Percentiles rank a stretch among this genome's conserved stretches.
These are phyloP conservation scores for Clitarchus hookeri DNA, from an alignment of 2,888 invertebrate species.

Conservation along the genomic window DNA sequence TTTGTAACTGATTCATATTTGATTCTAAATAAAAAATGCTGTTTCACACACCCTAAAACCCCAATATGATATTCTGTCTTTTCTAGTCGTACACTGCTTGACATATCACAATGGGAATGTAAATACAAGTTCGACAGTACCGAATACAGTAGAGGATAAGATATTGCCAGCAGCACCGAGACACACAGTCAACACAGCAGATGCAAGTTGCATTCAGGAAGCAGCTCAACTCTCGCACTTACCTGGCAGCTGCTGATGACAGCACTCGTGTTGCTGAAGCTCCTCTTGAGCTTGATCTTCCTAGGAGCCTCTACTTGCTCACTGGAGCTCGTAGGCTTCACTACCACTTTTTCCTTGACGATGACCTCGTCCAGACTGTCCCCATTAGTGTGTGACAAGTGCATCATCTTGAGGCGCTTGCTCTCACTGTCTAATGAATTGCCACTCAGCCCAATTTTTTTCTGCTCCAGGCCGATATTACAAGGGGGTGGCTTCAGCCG, in stretches of 20 bases:
- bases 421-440: neutral
- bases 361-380: neutral
- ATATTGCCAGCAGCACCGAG: no score
- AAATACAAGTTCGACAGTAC: no score
- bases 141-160: no score
- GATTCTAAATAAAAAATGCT: no score
- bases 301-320: neutral
- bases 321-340: neutral
- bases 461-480: neutral
- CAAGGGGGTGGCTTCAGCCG: neutral
- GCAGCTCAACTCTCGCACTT: neutral
- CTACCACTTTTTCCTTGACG: neutral
- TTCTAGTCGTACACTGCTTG: no score
- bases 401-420: neutral
- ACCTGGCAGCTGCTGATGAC: slow-evolving; percentile 7
- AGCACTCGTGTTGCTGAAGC: neutral
- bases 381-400: neutral
- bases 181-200: no score
- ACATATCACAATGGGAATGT: no score
- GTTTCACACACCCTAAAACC: no score
- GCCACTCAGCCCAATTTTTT: neutral
- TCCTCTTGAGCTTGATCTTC: neutral
- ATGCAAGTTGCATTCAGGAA: no score
- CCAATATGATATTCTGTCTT: no score
- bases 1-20: no score